A percentile compares a stretch with the other conserved stretches of the same genome.
Conservation (phyloP, 2,888 invertebrate genomes). For the Leucophora obtusa region DNA sequence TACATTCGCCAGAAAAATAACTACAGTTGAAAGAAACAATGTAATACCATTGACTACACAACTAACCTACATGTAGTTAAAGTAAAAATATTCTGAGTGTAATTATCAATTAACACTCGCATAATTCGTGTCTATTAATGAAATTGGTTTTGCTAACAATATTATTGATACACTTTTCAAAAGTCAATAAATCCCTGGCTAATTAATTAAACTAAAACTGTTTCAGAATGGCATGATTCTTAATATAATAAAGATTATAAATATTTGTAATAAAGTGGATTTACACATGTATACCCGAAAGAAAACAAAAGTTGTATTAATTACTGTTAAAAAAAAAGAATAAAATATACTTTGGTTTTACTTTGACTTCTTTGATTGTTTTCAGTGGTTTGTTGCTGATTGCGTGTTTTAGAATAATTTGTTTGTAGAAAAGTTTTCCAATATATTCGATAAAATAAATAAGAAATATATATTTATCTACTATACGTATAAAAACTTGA, state of each 20-base stretch:
- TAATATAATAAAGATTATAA: constrained; percentile 16
- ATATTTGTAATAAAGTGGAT: constrained; percentile 7
- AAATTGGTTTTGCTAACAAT: constrained; percentile 5
- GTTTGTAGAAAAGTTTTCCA: not conserved
- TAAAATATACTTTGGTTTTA: too few relatives aligned
- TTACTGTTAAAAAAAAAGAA: not conserved
- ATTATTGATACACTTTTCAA: constrained; percentile 39
- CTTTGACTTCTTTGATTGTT: not conserved
- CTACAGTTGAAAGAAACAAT: too few relatives aligned
- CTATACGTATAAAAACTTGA: not conserved
- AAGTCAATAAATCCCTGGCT: constrained; percentile 55
- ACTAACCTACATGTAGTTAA: too few relatives aligned
- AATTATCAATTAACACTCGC: not conserved
- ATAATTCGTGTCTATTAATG: not conserved
- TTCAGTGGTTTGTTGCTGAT: not conserved
- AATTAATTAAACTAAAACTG: constrained; percentile 55
- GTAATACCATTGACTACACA: too few relatives aligned
- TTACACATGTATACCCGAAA: not conserved
- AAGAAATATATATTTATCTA: not conserved
- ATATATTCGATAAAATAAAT: not conserved
- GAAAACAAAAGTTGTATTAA: constrained; percentile 16
- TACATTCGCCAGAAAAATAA: too few relatives aligned
- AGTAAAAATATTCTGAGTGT: too few relatives aligned
- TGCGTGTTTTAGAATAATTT: not conserved
- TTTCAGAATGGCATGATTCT: constrained; percentile 39